phyloP scores from a whole-genome alignment of 2,888 invertebrate species.

The Eudemis profundana region DNA sequence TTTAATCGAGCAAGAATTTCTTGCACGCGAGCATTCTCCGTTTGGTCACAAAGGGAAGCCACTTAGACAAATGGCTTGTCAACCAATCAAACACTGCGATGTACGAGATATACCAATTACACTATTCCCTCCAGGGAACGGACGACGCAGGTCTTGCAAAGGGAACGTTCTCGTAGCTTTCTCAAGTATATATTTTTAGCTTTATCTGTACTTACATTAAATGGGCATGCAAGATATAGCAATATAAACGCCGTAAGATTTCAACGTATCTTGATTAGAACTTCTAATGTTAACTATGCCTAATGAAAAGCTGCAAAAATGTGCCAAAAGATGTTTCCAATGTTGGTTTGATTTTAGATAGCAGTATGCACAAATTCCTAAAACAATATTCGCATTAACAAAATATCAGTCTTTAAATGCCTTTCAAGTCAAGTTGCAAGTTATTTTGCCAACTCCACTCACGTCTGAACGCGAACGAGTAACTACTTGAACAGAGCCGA shows the following conservation, averaged over 20 bases:
- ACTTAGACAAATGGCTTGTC: constrained; percentile 32
- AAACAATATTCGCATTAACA: background rate
- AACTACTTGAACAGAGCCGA: constrained; percentile 46
- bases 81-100: constrained; percentile 24
- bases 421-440: constrained; percentile 7
- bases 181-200: too few relatives aligned
- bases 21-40: constrained; percentile 1
- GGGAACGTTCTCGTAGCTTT: background rate
- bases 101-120: background rate
- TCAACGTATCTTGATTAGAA: too few relatives aligned
- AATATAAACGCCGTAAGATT: background rate
- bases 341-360: too few relatives aligned
- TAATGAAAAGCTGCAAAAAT: too few relatives aligned
- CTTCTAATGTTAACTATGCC: too few relatives aligned
- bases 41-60: constrained; percentile 12
- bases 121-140: background rate
- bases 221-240: background rate
- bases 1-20: constrained; percentile 15
- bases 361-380: background rate
- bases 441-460: constrained; percentile 30
- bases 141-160: background rate
- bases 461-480: constrained; percentile 25
- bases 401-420: constrained; percentile 4
- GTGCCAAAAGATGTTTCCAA: too few relatives aligned
- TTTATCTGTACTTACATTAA: too few relatives aligned